Conservation (phyloP, 2,888 invertebrate species). For the Zhuqinia jingwanae region DNA sequence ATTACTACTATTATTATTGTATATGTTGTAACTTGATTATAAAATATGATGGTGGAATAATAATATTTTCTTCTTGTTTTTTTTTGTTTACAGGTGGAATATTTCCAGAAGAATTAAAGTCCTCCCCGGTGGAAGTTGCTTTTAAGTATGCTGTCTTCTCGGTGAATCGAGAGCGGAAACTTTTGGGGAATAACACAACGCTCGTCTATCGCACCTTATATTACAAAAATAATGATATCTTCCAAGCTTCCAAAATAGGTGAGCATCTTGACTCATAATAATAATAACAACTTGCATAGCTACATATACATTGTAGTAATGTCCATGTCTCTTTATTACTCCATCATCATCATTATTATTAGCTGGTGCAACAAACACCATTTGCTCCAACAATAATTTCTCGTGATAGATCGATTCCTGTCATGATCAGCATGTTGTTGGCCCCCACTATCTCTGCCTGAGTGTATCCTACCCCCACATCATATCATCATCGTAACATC, state of each 20-base stretch:
- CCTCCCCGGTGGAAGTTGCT: slow-evolving; percentile 92
- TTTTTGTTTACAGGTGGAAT: slow-evolving; percentile 89
- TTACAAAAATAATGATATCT: slow-evolving; percentile 93
- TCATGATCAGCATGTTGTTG: slow-evolving; percentile 32
- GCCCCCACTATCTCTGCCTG: too few relatives aligned
- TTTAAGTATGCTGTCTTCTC: slow-evolving; percentile 97
- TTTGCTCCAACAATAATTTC: slow-evolving; percentile 45
- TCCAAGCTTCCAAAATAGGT: slow-evolving; percentile 96
- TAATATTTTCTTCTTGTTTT: too few relatives aligned
- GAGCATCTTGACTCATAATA: slow-evolving; percentile 78
- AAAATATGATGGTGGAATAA: slow-evolving; percentile 7
- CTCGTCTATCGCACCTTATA: slow-evolving; percentile 96
- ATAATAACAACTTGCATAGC: neutral
- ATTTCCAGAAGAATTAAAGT: slow-evolving; percentile 94
- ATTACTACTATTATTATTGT: slow-evolving; percentile 15
- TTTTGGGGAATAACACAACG: slow-evolving; percentile 92
- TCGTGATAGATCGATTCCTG: slow-evolving; percentile 66
- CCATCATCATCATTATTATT: slow-evolving; percentile 69
- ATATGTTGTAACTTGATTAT: neutral
- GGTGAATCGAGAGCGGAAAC: slow-evolving; percentile 92
- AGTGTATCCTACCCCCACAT: too few relatives aligned
- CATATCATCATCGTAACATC: too few relatives aligned
- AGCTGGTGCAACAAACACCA: slow-evolving; percentile 51
- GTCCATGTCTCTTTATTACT: slow-evolving; percentile 52
- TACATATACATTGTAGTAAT: too few relatives aligned